Base-by-base conservation (phyloP, 2,113 vertebrate species). In the Sterrhoptilus dennistouni region DNA sequence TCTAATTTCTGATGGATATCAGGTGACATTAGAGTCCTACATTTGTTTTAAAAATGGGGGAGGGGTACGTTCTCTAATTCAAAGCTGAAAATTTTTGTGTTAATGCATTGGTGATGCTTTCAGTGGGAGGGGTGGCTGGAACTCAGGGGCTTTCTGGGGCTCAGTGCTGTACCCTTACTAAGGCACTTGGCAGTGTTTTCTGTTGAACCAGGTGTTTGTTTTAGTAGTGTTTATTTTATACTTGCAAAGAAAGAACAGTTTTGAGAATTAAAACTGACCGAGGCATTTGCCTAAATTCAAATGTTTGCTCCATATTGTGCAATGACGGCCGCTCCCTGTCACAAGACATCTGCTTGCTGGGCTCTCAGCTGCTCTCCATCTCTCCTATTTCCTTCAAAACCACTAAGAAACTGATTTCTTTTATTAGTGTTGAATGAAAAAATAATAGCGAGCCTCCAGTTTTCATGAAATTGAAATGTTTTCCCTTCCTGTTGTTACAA, bases 1-100 rank as follows among this genome's bases (percentile, higher is more conserved):
- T 87, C 78, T 93, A 68, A 92, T 94, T 93, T 86, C 72, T 86
- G 68, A 91, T 77, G 63, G 79, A 7, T 91, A 70, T 90, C 47
- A 47, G 85, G 66, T 96, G 59, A 54, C 71, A 25, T 74, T 80
- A 27, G 40, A 68, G 20, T 28, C 40, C 50, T 77, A 36, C 40
- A 22, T 49, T 78, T 93, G 40, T 80, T 95, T 94, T 90, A 40
- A 68, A 45, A 94, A 68, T 22, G 63, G 57, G 12, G 61, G 60
- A 86, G 21, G 50, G n/a, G 15, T 86, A 35, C 68, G 87, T 87
- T 88, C 56, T 86, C 19, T 52, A 38, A 74, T 35, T 63, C 9
- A 77, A 40, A 83, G 8, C 15, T 50, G 61, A 54, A 66, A 31
- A 7, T 36, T 68, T 82, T 76, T 59, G 5, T 64, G 7, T 83